Percentiles rank a stretch among this genome's conserved stretches.
phyloP scores from a whole-genome alignment of 2,888 invertebrate genomes.

The Drosophila paranaensis region DNA sequence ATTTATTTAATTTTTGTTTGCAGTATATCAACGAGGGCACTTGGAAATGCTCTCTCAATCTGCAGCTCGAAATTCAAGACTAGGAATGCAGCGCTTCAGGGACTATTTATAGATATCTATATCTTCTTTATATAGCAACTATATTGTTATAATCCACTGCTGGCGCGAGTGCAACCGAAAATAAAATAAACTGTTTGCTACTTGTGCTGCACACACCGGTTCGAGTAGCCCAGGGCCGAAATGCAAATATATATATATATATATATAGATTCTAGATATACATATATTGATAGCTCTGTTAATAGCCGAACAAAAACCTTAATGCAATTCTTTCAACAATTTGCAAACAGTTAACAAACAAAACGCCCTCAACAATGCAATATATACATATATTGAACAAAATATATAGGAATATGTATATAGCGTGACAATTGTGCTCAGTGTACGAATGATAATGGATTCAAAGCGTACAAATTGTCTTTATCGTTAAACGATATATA shows the following conservation, averaged over 20 bases:
- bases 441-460: constrained; percentile 65
- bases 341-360: constrained; percentile 84
- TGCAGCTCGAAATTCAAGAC: constrained; percentile 67
- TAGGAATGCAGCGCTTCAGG: constrained; percentile 72
- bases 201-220: constrained; percentile 84
- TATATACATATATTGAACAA: constrained; percentile 24
- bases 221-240: constrained; percentile 58
- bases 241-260: constrained; percentile 13
- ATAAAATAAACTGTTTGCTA: constrained; percentile 84
- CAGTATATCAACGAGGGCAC: constrained; percentile 70
- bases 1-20: background rate
- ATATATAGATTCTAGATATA: background rate
- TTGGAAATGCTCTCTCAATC: constrained; percentile 70
- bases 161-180: constrained; percentile 76
- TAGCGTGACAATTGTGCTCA: constrained; percentile 37
- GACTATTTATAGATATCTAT: constrained; percentile 28
- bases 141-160: constrained; percentile 42
- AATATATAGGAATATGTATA: constrained; percentile 31
- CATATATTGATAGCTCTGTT: constrained; percentile 31
- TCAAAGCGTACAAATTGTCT: constrained; percentile 58
- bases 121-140: constrained; percentile 4
- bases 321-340: constrained; percentile 84
- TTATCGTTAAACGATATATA: constrained; percentile 21
- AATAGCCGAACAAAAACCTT: constrained; percentile 74
- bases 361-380: constrained; percentile 77